Base-by-base conservation (phyloP, 2,797 vertebrate genomes). In the Tiaroga cobitis region DNA sequence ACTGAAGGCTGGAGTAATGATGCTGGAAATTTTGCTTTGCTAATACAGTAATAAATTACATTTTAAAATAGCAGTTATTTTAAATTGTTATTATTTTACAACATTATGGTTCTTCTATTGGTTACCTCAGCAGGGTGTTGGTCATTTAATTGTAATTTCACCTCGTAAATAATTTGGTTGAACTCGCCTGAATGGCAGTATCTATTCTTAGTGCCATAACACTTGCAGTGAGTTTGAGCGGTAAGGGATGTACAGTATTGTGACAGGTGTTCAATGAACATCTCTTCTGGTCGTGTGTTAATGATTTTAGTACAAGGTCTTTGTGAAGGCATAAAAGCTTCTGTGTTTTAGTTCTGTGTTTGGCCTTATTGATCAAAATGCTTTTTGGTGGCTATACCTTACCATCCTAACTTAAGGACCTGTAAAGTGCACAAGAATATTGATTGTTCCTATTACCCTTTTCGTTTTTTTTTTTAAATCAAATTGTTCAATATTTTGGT, bases 371-470 rank as follows among this genome's bases (percentile, higher is more conserved):
- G 85, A 88, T 89, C 76, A 68, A 49, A 51, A 51, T 83, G 75
- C 81, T 80, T 72, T 84, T 85, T 74, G 56, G 67, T 65, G 29
- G 75, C 59, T 69, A 41, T 41, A 70, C 69, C 74, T 67, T 81
- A 74, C 67, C 41, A 69, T 86, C 72, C 63, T 82, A 78, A 85
- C 69, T 80, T 84, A 80, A 67, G 81, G 46, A 69, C 84, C 82
- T 82, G 77, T 86, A 85, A 86, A 87, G 78, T 86, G 82, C 81
- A 73, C 46, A 65, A 79, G 46, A 49, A 63, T 88, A 90, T 90
- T 74, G 81, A 89, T 85, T 82, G 69, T 74, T 85, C 84, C 56
- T 65, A 72, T 85, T 65, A 54, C 56, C 49, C 77, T 29, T 73
- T 46, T 84, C 76, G 29, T 70, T 63, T 75, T 82, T 81, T 63